A percentile compares a stretch with the other conserved stretches of the same genome.
phyloP scores from a whole-genome alignment of 2,113 vertebrate genomes.

The Acanthochromis polyacanthus region DNA sequence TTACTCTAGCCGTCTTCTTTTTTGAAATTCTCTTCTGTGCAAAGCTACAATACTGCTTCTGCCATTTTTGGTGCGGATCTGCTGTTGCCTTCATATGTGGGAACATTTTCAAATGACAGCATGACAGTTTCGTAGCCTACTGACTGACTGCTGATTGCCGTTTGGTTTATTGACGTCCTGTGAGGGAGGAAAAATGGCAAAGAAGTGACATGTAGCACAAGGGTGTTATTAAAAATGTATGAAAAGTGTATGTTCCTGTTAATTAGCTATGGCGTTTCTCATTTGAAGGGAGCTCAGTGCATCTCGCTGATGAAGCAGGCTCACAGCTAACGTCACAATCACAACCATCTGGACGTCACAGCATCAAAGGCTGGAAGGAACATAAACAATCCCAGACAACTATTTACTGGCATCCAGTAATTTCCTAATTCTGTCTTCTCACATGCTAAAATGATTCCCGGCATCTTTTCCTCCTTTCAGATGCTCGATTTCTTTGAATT shows the following conservation, averaged over 20 bases:
- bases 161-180: background rate
- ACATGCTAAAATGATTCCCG: slow-evolving; percentile 38
- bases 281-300: slow-evolving; percentile 35
- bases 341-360: slow-evolving; percentile 64
- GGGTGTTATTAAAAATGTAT: slow-evolving; percentile 60
- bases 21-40: background rate
- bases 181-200: background rate
- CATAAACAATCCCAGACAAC: slow-evolving; percentile 63
- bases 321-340: slow-evolving; percentile 54
- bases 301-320: slow-evolving; percentile 41
- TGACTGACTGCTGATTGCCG: background rate
- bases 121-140: background rate
- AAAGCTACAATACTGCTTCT: background rate
- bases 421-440: slow-evolving; percentile 29
- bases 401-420: slow-evolving; percentile 60
- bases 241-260: slow-evolving; percentile 19
- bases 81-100: background rate
- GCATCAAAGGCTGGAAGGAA: slow-evolving; percentile 59
- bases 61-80: background rate
- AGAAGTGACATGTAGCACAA: slow-evolving; percentile 13
- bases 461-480: slow-evolving; percentile 39
- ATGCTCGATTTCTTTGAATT: slow-evolving; percentile 37
- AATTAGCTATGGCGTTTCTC: slow-evolving; percentile 24
- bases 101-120: background rate
- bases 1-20: slow-evolving; percentile 26